phyloP scores from a whole-genome alignment of 2,888 invertebrate genomes.

The Microchrysa polita region DNA sequence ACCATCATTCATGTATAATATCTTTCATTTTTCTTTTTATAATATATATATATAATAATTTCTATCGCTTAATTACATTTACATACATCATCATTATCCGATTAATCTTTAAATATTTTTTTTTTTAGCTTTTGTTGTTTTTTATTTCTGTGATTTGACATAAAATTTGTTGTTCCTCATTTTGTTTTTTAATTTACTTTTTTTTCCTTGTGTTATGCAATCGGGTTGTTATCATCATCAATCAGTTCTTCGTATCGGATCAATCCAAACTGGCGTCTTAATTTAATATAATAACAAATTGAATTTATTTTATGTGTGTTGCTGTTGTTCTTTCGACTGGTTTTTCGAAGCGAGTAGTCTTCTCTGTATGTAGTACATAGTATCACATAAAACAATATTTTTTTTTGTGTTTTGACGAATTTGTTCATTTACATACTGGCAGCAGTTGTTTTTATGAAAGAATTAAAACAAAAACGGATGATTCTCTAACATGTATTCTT shows the following conservation, averaged over 20 bases:
- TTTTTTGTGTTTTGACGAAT: too few species aligned
- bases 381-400: neutral
- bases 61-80: conserved; percentile 41
- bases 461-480: too few species aligned
- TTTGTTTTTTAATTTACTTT: conserved; percentile 6
- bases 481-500: too few species aligned
- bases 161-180: conserved; percentile 37
- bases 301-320: conserved; percentile 14
- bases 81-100: conserved; percentile 20
- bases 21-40: conserved; percentile 22
- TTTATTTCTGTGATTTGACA: conserved; percentile 29
- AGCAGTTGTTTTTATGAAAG: too few species aligned
- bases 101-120: conserved; percentile 35
- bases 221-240: neutral
- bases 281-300: conserved; percentile 7
- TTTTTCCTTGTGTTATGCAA: conserved; percentile 23
- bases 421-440: too few species aligned
- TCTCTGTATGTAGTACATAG: too few species aligned
- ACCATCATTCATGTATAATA: conserved; percentile 26
- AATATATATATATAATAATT: conserved; percentile 37
- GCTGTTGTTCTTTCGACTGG: neutral
- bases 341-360: neutral
- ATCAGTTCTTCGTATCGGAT: conserved; percentile 10
- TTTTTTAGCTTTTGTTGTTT: too few species aligned
- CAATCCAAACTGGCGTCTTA: neutral